phyloP scores from a whole-genome alignment of 2,797 vertebrate genomes.

The Oophaga sylvatica region DNA sequence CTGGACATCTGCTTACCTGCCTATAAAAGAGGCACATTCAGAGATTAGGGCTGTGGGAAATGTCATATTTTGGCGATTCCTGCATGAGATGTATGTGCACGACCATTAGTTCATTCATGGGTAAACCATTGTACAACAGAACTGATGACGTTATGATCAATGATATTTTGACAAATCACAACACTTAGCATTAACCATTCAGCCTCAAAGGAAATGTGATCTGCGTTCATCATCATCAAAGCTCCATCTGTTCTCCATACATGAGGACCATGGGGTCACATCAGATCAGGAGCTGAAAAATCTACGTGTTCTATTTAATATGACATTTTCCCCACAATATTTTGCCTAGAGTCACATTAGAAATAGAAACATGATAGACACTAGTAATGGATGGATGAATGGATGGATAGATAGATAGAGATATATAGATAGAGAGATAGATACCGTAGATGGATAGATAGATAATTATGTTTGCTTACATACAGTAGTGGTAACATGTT shows the following conservation, averaged over 20 bases:
- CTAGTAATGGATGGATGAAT: background rate
- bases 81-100: background rate
- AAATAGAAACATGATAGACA: background rate
- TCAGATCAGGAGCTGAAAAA: background rate
- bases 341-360: background rate
- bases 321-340: background rate
- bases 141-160: background rate
- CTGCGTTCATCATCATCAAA: slow-evolving; percentile 23
- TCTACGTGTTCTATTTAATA: background rate
- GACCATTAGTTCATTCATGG: background rate
- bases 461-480: too few relatives aligned
- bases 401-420: background rate
- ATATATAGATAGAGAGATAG: background rate
- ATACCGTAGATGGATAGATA: background rate
- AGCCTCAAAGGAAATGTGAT: slow-evolving; percentile 21
- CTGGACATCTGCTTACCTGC: background rate
- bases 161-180: slow-evolving; percentile 29
- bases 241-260: slow-evolving; percentile 30
- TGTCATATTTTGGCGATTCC: too few relatives aligned
- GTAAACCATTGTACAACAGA: background rate
- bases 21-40: background rate
- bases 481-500: too few relatives aligned
- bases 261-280: slow-evolving; percentile 18
- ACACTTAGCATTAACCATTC: slow-evolving; percentile 21
- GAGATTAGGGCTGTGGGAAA: background rate